Base-by-base conservation (phyloP, 2,113 vertebrate genomes). In the Cyanocitta stelleri region DNA sequence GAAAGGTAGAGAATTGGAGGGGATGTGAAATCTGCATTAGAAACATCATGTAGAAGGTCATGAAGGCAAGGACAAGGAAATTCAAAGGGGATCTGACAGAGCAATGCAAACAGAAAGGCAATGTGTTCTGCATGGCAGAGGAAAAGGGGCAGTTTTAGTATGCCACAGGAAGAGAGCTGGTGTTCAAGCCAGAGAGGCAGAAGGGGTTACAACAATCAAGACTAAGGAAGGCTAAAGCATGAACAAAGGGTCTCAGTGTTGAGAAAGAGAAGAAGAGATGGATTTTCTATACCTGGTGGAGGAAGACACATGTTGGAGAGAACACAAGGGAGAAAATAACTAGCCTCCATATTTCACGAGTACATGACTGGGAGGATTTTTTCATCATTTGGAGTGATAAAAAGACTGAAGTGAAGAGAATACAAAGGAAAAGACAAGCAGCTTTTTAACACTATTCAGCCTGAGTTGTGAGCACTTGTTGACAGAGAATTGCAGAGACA, bases 351-450 rank as follows among this genome's bases (percentile, higher is more conserved):
- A 74, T 80, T 82, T 80, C 72, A 67, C 7, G 4, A 67, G 33
- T 48, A 67, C 32, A 12, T 37, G 82, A 86, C 93, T 48, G 12
- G 35, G 27, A 90, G 17, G 61, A 71, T 74, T 74, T 97, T 96
- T 90, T 84, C 37, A 62, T 93, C 52, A 83, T 90, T 80, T 84
- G 39, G 33, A 83, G 51, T 32, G 52, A 80, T 93, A 74, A 80
- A 90, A 88, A 90, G 85, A 77, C 56, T 1, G 4, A 90, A 93
- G 72, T 58, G 51, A 89, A 72, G 63, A 75, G 43, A 93, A 88
- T 64, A 90, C 75, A 92, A 86, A 84, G 85, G 54, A 74, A 94
- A 91, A 85, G 78, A 83, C 59, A 93, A 86, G 55, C 11, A 85
- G 85, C 12, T 93, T 94, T 61, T 95, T 58, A 87, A 86, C 68